Percentiles rank a stretch among this genome's conserved stretches.
These are phyloP conservation scores for Aramus guarauna DNA, from an alignment of 2,113 vertebrate species.

Conservation along the genomic window DNA sequence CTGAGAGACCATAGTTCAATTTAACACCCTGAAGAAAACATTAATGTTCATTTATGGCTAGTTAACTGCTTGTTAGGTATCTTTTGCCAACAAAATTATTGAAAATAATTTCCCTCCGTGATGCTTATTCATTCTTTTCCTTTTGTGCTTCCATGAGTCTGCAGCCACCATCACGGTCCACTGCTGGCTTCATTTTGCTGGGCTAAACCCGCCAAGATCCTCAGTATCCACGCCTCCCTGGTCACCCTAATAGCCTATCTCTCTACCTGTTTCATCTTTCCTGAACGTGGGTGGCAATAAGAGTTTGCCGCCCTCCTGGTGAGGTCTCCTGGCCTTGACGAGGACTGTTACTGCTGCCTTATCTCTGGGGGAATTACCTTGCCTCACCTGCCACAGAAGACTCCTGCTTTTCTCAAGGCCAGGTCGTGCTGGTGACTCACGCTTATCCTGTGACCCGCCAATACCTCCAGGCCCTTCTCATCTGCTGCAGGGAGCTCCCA, in stretches of 20 bases:
- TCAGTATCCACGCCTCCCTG: not conserved
- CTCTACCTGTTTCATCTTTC: not conserved
- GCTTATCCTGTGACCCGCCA: not conserved
- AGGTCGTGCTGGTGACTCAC: fast-evolving
- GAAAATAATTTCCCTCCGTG: not conserved
- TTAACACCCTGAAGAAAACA: not conserved
- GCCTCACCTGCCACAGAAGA: not conserved
- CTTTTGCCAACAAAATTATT: not conserved
- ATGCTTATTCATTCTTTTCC: not conserved
- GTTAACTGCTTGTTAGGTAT: not conserved
- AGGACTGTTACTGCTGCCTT: not conserved
- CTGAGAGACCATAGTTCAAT: not conserved
- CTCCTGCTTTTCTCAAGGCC: not conserved
- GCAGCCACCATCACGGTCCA: not conserved
- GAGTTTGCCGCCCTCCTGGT: not conserved
- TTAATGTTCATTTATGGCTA: not conserved
- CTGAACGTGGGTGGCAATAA: not conserved
- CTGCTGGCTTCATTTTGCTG: not conserved
- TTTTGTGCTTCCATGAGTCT: not conserved
- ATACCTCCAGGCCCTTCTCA: not conserved
- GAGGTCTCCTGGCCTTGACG: not conserved
- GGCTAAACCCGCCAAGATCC: not conserved
- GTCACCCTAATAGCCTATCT: not conserved
- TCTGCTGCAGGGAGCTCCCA: not conserved
- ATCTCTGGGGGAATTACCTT: not conserved